Evolutionary conservation across 1,140 invertebrate species (phyloP), one percentile per base, ranked within the genome.

Genomic region (Drosophila mayri): DNA sequence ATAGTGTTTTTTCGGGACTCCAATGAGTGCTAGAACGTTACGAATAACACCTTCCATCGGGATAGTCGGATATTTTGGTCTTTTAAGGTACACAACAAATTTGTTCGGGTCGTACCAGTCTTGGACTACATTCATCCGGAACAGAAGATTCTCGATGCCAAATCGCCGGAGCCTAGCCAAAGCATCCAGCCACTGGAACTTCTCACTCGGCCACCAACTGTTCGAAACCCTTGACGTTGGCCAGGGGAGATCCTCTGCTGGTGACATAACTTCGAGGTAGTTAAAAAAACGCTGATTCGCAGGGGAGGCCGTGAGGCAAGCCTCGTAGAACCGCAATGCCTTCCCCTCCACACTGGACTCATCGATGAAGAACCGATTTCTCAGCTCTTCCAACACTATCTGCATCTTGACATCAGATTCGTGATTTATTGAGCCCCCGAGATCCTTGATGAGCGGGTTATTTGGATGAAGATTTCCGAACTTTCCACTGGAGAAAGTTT

Each of bases 11-110:
- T n/a, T n/a, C 2, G 2, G 16, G 16, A 28, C 8, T 11, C 25
- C 25, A 12, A 30, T 3, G 2, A 0, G 2, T 1, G 1, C 0
- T 16, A 49, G 16, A 22, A 44, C 2, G 0, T 18, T 4, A 12
- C 12, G 12, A 14, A 3, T 49, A 0, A 0, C 0, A 11, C 0
- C 1, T 4, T 49, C 46, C 10, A 5, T 0, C 46, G 2, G 4
- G 4, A 49, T 22, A 2, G 12, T 28, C 9, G 46, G 4, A n/a
- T 11, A 16, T 6, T 16, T 18, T 10, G 47, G 28, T 12, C 28
- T 28, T 7, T 12, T 12, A 32, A 50, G 28, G 28, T 7, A 50
- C 3, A 32, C 6, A 5, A 50, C n/a, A 6, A 50, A 50, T 18
- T 30, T 28, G n/a, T 1, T 32, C 11, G n/a, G 47, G 1, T 32